Conservation (phyloP, 1,140 invertebrate genomes). For the Cydia strobilella region DNA sequence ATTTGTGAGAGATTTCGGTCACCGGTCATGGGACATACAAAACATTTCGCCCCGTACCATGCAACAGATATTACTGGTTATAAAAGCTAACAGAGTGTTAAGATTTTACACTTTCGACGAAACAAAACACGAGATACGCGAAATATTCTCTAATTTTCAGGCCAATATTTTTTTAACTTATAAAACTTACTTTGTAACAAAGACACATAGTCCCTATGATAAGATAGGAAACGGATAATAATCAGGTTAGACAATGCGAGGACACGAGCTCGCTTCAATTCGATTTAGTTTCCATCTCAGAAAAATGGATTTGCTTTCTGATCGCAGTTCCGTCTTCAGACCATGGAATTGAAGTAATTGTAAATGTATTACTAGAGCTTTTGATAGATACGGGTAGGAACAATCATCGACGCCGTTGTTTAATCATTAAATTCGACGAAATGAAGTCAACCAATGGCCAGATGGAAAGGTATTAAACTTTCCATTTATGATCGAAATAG, state of each 20-base stretch:
- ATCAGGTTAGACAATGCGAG: conserved; percentile 49
- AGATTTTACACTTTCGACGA: no score
- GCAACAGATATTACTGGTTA: no score
- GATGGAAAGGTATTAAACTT: no score
- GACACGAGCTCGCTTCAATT: conserved; percentile 43
- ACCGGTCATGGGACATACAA: no score
- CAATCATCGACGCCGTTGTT: not conserved
- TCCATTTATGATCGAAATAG: no score
- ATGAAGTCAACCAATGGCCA: no score
- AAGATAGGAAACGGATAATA: conserved; percentile 40
- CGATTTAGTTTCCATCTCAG: conserved; percentile 44
- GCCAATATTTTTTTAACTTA: no score
- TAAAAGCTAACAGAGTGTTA: no score
- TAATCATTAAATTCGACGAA: not conserved
- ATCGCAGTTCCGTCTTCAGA: not conserved
- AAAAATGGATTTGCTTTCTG: conserved; percentile 39
- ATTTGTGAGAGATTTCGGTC: no score
- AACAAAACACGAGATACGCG: no score
- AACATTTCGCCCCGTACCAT: no score
- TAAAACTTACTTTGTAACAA: not conserved
- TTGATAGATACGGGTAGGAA: not conserved
- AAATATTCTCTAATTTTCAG: no score
- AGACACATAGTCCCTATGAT: not conserved
- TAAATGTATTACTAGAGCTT: conserved; percentile 20
- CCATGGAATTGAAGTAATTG: conserved; percentile 17